Percentiles rank a stretch among this genome's conserved stretches.
Evolutionary conservation across 2,888 invertebrate species (phyloP).

Genomic region (Philereme transversata): DNA sequence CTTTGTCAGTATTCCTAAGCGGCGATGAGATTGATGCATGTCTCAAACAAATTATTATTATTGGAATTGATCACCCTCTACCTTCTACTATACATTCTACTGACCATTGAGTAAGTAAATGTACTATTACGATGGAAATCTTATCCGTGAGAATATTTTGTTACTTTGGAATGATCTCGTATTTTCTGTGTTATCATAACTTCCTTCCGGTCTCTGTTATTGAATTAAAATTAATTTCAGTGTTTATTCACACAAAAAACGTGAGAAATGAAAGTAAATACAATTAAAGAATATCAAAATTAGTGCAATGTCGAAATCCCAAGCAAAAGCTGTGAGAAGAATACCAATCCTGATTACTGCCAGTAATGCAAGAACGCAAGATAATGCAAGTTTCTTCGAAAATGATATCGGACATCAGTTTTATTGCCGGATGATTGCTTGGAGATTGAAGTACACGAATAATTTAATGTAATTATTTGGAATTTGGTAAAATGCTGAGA

Average conservation of each 20-base stretch:
- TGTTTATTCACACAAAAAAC: constrained; percentile 7
- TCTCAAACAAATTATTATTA: too few species aligned
- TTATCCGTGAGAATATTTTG: too few species aligned
- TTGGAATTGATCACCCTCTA: too few species aligned
- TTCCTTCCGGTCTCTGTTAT: not conserved
- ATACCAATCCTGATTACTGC: constrained; percentile 34
- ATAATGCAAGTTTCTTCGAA: constrained; percentile 56
- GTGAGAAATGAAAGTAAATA: constrained; percentile 22
- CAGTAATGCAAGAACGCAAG: constrained; percentile 18
- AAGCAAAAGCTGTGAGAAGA: constrained; percentile 20
- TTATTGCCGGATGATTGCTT: constrained; percentile 57
- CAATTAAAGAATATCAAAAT: not conserved
- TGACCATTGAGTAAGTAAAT: too few species aligned
- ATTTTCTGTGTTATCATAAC: too few species aligned
- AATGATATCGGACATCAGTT: constrained; percentile 58
- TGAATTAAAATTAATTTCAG: not conserved
- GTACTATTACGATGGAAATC: too few species aligned
- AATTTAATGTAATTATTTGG: constrained; percentile 62
- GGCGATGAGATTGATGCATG: too few species aligned
- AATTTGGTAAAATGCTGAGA: constrained; percentile 54
- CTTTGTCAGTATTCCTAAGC: too few species aligned
- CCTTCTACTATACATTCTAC: too few species aligned
- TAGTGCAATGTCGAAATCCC: constrained; percentile 1
- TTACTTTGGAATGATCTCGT: too few species aligned
- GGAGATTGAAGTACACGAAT: constrained; percentile 51